Evolutionary conservation across 2,113 vertebrate species (phyloP).

Genomic region (Bambusicola thoracicus): DNA sequence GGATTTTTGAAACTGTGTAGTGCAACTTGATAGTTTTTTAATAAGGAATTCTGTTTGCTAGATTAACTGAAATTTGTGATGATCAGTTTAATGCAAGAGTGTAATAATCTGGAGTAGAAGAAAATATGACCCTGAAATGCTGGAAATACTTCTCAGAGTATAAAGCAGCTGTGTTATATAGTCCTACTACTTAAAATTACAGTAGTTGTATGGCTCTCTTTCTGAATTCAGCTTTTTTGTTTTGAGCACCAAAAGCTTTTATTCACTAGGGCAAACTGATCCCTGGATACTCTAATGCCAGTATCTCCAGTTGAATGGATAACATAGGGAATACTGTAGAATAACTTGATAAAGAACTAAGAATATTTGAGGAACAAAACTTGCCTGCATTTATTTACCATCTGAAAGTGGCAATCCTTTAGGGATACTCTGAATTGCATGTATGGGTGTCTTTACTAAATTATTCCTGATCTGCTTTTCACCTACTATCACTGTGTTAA

Average conservation of each 20-base stretch:
- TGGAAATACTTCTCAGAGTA: conserved; percentile 36
- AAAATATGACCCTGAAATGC: conserved; percentile 46
- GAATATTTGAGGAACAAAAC: not conserved
- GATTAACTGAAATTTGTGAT: conserved; percentile 59
- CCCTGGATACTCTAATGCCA: not conserved
- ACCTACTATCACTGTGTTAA: not conserved
- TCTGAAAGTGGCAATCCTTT: not conserved
- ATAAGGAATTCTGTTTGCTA: conserved; percentile 28
- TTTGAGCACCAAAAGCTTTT: conserved; percentile 40
- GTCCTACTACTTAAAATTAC: conserved; percentile 39
- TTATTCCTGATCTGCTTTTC: not conserved
- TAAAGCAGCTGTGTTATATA: conserved; percentile 32
- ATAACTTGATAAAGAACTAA: not conserved
- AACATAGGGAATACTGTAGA: not conserved
- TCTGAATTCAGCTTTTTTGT: conserved; percentile 42
- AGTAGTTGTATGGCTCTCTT: conserved; percentile 21
- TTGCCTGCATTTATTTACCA: not conserved
- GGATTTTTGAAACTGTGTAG: conserved; percentile 38
- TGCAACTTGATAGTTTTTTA: conserved; percentile 52
- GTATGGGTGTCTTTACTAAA: not conserved
- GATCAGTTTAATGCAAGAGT: conserved; percentile 40
- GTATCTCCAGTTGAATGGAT: conserved; percentile 16
- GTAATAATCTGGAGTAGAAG: conserved; percentile 36
- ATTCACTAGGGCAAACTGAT: conserved; percentile 19
- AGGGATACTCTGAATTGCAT: not conserved